Base-by-base conservation (phyloP, 2,888 invertebrate genomes). In the Rhingia campestris region DNA sequence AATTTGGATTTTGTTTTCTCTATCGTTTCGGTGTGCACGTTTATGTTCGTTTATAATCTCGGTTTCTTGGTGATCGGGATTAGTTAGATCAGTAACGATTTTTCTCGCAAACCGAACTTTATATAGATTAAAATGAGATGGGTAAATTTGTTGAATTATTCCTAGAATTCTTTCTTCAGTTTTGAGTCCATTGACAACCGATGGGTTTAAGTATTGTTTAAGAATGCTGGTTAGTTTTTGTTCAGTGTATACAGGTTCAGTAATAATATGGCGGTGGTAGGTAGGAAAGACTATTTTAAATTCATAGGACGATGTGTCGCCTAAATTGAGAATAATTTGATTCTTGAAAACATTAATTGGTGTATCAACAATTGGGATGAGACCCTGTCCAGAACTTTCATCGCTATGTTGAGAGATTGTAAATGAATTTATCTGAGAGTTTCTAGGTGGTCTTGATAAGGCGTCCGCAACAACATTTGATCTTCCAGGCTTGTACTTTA, bases 321-420 rank as follows among this genome's bases (percentile, higher is more conserved):
- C 22, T 22, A 22, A 22, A 22, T 22, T 22, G 22, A 22, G 22
- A 22, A 22, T 22, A 22, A 22, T 22, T 22, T 22, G 22, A 22
- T 22, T 22, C 22, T 22, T 22, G 22, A 22, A 22, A 22, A 22
- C 22, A 22, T 22, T 22, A 22, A 22, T 22, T 22, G 22, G 22
- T 22, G 22, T 22, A 22, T 22, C 22, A 22, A 22, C 22, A 22
- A 37, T 47, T 14, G 47, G 66, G 2, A 79, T 72, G n/a, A 51
- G 47, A 45, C 67, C 45, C 14, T 80, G 73, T 6, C 37, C 51
- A 9, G 56, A 54, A 10, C 61, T 69, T 10, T 77, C 69, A 47
- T 61, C 63, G 33, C 69, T 77, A 45, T 77, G 54, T 12, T 51
- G 30, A 5, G 53, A 45, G 2, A 53, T 10, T 6, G 69, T 63